These are phyloP conservation scores for Pseudorhombus dupliciocellatus DNA, from an alignment of 2,113 vertebrate species.

Conservation along the genomic window DNA sequence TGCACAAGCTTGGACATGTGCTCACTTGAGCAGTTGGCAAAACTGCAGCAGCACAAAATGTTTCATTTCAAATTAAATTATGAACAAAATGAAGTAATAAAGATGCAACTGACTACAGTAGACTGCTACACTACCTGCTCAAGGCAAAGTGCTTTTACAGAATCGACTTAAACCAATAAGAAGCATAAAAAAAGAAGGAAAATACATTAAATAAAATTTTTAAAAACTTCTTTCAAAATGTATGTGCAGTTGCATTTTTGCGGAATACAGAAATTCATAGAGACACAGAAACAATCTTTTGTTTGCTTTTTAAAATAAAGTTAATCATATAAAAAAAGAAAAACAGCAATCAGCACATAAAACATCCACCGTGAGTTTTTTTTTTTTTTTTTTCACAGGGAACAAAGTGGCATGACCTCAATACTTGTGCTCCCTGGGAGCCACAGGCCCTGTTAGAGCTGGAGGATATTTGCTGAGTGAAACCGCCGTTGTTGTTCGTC, in stretches of 20 bases:
- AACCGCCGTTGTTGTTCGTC: slow-evolving; percentile 6
- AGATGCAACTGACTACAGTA: background rate
- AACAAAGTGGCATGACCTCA: background rate
- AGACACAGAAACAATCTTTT: no score
- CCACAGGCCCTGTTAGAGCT: slow-evolving; percentile 3
- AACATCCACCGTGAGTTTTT: background rate
- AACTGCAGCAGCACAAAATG: background rate
- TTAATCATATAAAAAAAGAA: no score
- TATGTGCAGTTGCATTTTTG: no score
- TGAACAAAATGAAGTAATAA: background rate
- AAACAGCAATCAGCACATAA: background rate
- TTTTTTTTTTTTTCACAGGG: background rate
- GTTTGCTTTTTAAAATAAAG: no score
- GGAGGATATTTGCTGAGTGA: background rate
- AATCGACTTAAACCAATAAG: background rate
- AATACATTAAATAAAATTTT: no score
- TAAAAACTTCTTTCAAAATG: no score
- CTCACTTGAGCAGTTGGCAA: background rate
- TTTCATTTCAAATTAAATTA: background rate
- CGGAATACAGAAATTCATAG: no score
- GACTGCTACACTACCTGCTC: background rate
- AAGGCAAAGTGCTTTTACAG: background rate
- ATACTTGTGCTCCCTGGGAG: background rate
- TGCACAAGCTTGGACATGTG: background rate
- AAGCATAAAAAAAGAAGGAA: no score